Evolutionary conservation across 2,797 vertebrate genomes (phyloP), one percentile per base, ranked within the genome.

Genomic region (Halcyon badia): DNA sequence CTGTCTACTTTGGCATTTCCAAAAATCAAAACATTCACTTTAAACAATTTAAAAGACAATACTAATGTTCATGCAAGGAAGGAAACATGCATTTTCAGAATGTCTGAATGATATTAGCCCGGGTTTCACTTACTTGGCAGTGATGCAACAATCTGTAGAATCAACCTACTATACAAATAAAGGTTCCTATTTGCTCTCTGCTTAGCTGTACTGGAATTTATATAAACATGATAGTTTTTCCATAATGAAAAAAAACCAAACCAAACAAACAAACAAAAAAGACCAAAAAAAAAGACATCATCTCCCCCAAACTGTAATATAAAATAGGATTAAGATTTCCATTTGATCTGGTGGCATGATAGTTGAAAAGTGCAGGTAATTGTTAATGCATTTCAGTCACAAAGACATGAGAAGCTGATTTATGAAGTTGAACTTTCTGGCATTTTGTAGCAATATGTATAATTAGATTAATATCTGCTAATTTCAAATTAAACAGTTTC

Each of bases 151-250:
- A 79, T 66, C 79, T 65, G 16, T 11, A 57, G 80, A 91, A 89
- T 71, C 84, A 95, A 51, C 61, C 61, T 92, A 78, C 84, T 82
- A 75, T 90, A 88, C 94, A 95, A 91, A 88, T 26, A 92, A 96
- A 81, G 58, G 71, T 95, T 97, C 84, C 66, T 88, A 28, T 94
- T 88, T 84, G 33, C 48, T 95, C 94, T 70, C 73, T 90, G 85
- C 71, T 95, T 86, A 84, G 65, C 41, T 92, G 39, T 91, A 87
- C 78, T 86, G 62, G 79, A 92, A 91, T 70, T 93, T 97, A 93
- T 42, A 92, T 48, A 94, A 97, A 96, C 76, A 95, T 94, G 94
- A 93, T 91, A 94, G 91, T 3, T 96, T 96, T 96, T 94, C 76
- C 85, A 96, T 96, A 73, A 21, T 15, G 14, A 1, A 1, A 4